Conservation (phyloP, 2,797 vertebrate genomes). For the Scyliorhinus canicula region DNA sequence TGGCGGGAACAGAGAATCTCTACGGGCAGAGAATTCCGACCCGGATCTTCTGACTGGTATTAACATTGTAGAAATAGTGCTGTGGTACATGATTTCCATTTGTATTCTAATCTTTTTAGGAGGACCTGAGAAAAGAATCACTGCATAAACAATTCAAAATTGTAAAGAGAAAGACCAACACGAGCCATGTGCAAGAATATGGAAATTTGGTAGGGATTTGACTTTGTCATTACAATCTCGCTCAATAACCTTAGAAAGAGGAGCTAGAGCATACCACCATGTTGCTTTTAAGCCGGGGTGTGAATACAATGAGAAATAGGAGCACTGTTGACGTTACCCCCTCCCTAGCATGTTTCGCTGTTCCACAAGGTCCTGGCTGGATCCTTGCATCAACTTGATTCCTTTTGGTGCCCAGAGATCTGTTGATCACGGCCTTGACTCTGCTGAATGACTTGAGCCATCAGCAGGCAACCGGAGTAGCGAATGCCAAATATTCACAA, state of each 20-base stretch:
- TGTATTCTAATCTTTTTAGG: conserved; percentile 57
- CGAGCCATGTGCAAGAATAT: conserved; percentile 93
- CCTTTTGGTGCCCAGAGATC: background rate
- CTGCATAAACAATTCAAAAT: conserved; percentile 81
- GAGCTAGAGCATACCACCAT: background rate
- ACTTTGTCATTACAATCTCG: background rate
- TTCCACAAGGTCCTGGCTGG: too few species aligned
- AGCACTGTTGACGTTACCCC: too few species aligned
- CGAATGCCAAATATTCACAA: too few species aligned
- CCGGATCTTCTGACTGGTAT: background rate
- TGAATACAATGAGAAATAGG: too few species aligned
- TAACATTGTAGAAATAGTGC: background rate
- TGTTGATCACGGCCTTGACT: background rate
- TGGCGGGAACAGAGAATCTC: too few species aligned
- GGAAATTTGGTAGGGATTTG: conserved; percentile 76
- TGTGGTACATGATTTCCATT: background rate
- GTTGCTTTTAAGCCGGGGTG: background rate
- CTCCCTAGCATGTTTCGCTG: too few species aligned
- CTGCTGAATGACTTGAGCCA: background rate
- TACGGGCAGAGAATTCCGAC: too few species aligned
- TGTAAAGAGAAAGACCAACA: conserved; percentile 82
- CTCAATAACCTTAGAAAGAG: background rate
- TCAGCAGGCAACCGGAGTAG: too few species aligned
- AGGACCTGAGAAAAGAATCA: conserved; percentile 81
- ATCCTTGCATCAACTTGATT: background rate